Percentiles rank a stretch among this genome's conserved stretches.
These are phyloP conservation scores for Apis dorsata DNA, from an alignment of 1,140 invertebrate genomes.

Conservation along the genomic window DNA sequence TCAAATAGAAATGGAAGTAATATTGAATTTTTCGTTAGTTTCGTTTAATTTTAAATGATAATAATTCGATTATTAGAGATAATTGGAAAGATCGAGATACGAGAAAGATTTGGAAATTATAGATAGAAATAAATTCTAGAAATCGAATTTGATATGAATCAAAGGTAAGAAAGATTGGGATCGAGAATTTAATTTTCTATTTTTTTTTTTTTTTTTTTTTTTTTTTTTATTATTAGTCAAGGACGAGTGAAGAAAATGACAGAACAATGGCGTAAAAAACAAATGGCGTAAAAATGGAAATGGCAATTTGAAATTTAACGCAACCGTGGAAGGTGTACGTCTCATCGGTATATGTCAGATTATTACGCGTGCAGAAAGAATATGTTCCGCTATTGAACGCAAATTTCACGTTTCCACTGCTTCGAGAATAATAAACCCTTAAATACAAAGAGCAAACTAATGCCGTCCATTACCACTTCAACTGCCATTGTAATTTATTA, in stretches of 20 bases:
- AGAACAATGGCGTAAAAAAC: background rate
- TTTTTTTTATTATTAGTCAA: background rate
- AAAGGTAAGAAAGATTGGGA: too few relatives aligned
- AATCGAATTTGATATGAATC: too few relatives aligned
- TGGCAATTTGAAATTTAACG: background rate
- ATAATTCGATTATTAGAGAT: too few relatives aligned
- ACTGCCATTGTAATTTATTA: background rate
- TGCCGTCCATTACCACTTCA: background rate
- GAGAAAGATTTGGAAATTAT: too few relatives aligned
- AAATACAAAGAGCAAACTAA: slow-evolving; percentile 6
- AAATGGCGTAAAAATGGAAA: background rate
- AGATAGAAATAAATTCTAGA: too few relatives aligned
- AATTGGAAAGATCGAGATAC: too few relatives aligned
- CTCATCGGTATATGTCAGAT: background rate
- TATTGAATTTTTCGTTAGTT: too few relatives aligned
- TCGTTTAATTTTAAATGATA: too few relatives aligned
- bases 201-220: too few relatives aligned
- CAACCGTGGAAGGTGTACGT: slow-evolving; percentile 14
- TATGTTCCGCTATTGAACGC: slow-evolving; percentile 25
- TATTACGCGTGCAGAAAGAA: slow-evolving; percentile 3
- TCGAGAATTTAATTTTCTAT: too few relatives aligned
- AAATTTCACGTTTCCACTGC: slow-evolving; percentile 29
- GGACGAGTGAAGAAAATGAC: background rate
- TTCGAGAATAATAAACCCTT: slow-evolving; percentile 17
- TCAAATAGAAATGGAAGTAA: too few relatives aligned